Evolutionary conservation across 2,797 vertebrate genomes (phyloP), one percentile per base, ranked within the genome.

Genomic region (Falco cherrug): DNA sequence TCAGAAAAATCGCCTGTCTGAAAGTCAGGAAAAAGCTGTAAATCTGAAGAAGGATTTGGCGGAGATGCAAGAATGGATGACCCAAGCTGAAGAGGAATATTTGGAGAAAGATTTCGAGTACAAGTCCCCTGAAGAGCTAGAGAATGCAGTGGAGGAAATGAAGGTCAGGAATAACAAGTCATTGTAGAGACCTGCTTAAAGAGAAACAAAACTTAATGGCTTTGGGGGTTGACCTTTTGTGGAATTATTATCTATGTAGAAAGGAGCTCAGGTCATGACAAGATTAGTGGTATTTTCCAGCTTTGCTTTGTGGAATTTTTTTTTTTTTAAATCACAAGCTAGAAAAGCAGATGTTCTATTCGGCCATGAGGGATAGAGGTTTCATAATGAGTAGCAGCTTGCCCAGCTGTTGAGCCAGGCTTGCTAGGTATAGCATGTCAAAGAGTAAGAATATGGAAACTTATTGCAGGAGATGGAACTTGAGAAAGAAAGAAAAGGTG

Each of bases 61-160:
- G 11, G 99, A 99, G 98, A 99, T 99, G 99, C 99, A 99, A 97
- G 99, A 99, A 86, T 99, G 99, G 99, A 99, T 99, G 98, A 93
- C 98, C 15, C 99, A 99, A 97, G 99, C 99, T 13, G 99, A 99
- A 73, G 99, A 99, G 80, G 99, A 99, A 69, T 99, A 99, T 97
- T 98, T 99, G 82, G 99, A 99, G 98, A 98, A 98, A 90, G 99
- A 99, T 98, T 99, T 99, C 95, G 99, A 99, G 86, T 99, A 99
- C 95, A 99, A 99, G 97, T 98, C 99, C 84, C 99, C 99, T 2
- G 99, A 99, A 98, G 99, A 99, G 78, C 98, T 99, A 45, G 99
- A 99, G 96, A 98, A 97, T 25, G 99, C 99, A 0, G 98, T 99
- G 96, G 99, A 99, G 33, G 99, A 99, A 97, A 99, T 99, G 99